Evolutionary conservation across 1,140 invertebrate genomes (phyloP).

Genomic region (Archegozetes longisetosus): DNA sequence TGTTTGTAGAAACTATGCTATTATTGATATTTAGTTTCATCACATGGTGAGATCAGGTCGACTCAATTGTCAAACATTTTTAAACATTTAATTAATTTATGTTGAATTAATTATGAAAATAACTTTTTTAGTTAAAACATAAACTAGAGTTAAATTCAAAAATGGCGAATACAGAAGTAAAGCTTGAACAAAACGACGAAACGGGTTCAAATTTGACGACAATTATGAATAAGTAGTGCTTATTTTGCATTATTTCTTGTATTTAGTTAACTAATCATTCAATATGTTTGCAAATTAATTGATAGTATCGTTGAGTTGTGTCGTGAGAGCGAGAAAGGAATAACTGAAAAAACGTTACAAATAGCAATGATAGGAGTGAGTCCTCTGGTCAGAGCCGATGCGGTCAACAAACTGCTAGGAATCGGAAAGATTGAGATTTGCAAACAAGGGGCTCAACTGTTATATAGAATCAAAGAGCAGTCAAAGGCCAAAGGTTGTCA

Average conservation of each 20-base stretch:
- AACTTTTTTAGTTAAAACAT: too few relatives aligned
- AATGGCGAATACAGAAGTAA: background rate
- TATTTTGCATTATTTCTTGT: background rate
- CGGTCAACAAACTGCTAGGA: slow-evolving; percentile 3
- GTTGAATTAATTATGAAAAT: background rate
- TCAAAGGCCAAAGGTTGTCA: background rate
- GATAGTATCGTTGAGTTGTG: slow-evolving; percentile 6
- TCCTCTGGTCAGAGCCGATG: background rate
- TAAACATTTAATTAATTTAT: background rate
- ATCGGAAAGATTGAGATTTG: slow-evolving; percentile 5
- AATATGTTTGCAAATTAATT: background rate
- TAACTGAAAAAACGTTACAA: slow-evolving; percentile 9
- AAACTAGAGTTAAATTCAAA: too few relatives aligned
- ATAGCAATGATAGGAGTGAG: background rate
- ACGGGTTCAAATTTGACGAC: background rate
- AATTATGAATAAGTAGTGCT: background rate
- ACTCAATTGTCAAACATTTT: too few relatives aligned
- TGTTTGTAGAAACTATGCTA: too few relatives aligned
- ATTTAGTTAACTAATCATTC: background rate
- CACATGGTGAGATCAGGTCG: too few relatives aligned
- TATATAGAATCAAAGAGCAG: slow-evolving; percentile 13
- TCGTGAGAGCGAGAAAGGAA: background rate
- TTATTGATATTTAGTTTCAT: too few relatives aligned
- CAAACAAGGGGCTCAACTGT: slow-evolving; percentile 7
- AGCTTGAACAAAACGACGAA: too few relatives aligned